Percentiles rank a stretch among this genome's conserved stretches.
These are phyloP conservation scores for Hemaris fuciformis DNA, from an alignment of 2,888 invertebrate genomes.

Conservation along the genomic window DNA sequence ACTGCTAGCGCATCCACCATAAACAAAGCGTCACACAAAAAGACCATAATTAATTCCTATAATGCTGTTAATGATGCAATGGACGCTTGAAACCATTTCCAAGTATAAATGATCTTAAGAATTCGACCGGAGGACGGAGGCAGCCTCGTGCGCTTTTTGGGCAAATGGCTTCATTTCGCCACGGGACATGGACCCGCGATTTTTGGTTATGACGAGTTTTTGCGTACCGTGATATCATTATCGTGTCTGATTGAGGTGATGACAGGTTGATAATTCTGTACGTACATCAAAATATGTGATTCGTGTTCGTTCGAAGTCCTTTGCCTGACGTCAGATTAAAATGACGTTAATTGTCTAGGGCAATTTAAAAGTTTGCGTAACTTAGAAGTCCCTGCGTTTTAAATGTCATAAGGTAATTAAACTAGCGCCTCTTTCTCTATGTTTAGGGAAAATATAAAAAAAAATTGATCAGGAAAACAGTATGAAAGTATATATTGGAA, in stretches of 20 bases:
- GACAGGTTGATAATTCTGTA: constrained; percentile 12
- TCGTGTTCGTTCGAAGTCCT: constrained; percentile 16
- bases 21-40: constrained; percentile 38
- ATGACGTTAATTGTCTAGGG: not conserved
- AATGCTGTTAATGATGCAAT: constrained; percentile 74
- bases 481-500: not conserved
- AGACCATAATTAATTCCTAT: constrained; percentile 60
- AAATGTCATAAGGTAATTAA: not conserved
- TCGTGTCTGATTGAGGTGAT: constrained; percentile 36
- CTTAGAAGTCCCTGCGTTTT: not conserved
- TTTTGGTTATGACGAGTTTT: constrained; percentile 63
- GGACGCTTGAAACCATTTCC: constrained; percentile 67
- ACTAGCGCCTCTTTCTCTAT: too few species aligned
- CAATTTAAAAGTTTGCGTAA: not conserved
- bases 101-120: constrained; percentile 77
- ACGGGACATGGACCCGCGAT: constrained; percentile 49
- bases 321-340: not conserved
- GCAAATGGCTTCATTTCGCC: constrained; percentile 76
- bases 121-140: constrained; percentile 69
- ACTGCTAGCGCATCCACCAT: constrained; percentile 31
- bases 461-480: not conserved
- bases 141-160: constrained; percentile 60
- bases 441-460: too few species aligned
- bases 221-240: constrained; percentile 57
- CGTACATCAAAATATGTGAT: constrained; percentile 14